Evolutionary conservation across 2,113 vertebrate genomes (phyloP).

Genomic region (Seriola quinqueradiata): DNA sequence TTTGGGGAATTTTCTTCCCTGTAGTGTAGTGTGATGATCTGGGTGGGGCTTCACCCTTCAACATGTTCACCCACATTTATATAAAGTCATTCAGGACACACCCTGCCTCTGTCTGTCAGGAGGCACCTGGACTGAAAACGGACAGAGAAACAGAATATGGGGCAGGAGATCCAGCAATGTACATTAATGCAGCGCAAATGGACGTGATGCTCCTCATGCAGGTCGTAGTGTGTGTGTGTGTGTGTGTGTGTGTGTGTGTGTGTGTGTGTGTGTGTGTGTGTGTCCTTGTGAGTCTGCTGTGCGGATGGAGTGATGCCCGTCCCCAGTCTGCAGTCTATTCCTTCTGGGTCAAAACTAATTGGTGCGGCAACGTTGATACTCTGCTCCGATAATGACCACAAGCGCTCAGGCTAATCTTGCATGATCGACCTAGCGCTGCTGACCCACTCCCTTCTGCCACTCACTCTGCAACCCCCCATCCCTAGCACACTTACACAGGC

Average conservation of each 20-base stretch:
- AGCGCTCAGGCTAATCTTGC: slow-evolving; percentile 77
- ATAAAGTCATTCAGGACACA: slow-evolving; percentile 12
- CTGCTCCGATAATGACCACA: slow-evolving; percentile 84
- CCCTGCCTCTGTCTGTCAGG: slow-evolving; percentile 22
- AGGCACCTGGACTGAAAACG: slow-evolving; percentile 15
- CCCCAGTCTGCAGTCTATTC: slow-evolving; percentile 65
- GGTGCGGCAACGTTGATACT: slow-evolving; percentile 77
- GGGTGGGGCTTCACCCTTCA: neutral
- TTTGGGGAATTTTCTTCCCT: neutral
- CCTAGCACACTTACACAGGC: slow-evolving; percentile 63
- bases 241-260: slow-evolving; percentile 19
- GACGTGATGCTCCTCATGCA: slow-evolving; percentile 31
- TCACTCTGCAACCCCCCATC: slow-evolving; percentile 27
- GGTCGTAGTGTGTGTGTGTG: slow-evolving; percentile 1
- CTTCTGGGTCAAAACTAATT: slow-evolving; percentile 86
- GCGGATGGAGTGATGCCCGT: slow-evolving; percentile 60
- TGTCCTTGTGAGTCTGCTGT: slow-evolving; percentile 58
- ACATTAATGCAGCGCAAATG: slow-evolving; percentile 30
- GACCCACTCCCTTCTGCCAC: slow-evolving; percentile 51
- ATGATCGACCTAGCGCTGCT: slow-evolving; percentile 68
- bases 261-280: slow-evolving; percentile 35
- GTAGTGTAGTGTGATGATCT: neutral
- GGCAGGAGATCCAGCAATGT: slow-evolving; percentile 35
- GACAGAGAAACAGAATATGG: slow-evolving; percentile 28
- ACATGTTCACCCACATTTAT: slow-evolving; percentile 18